Conservation (phyloP, 2,888 invertebrate species). For the Alloplasta piceator region DNA sequence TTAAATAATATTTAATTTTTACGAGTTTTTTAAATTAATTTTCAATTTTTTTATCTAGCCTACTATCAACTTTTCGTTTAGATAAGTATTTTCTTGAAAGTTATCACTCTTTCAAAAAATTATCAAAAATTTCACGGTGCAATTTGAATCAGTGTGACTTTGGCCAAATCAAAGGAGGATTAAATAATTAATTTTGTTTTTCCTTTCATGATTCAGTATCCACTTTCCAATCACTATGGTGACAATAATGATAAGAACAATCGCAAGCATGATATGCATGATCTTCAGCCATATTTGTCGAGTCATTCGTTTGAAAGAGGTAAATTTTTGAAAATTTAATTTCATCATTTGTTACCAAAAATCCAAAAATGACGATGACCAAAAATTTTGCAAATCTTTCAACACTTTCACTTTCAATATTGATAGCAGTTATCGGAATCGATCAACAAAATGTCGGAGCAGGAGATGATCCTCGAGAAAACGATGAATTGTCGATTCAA, state of each 20-base stretch:
- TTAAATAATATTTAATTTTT: too few species aligned
- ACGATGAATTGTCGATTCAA: conserved; percentile 41
- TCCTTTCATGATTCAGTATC: background rate
- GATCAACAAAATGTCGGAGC: conserved; percentile 45
- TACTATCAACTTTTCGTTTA: too few species aligned
- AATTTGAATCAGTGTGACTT: too few species aligned
- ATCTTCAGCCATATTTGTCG: conserved; percentile 26
- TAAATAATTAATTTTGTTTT: background rate
- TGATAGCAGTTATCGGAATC: conserved; percentile 43
- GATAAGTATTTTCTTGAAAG: too few species aligned
- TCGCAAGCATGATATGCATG: conserved; percentile 41
- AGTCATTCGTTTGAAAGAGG: conserved; percentile 50
- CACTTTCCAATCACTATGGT: background rate
- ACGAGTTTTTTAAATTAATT: too few species aligned
- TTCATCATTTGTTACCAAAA: background rate
- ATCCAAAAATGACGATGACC: background rate
- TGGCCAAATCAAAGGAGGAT: too few species aligned
- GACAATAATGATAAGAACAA: conserved; percentile 16
- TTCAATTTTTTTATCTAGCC: too few species aligned
- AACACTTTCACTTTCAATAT: background rate
- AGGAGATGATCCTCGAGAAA: conserved; percentile 50
- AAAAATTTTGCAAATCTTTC: background rate
- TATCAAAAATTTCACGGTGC: too few species aligned
- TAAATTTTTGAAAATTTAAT: conserved; percentile 10
- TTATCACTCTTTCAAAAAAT: too few species aligned